Base-by-base conservation (phyloP, 2,113 vertebrate species). In the Cercocebus atys region DNA sequence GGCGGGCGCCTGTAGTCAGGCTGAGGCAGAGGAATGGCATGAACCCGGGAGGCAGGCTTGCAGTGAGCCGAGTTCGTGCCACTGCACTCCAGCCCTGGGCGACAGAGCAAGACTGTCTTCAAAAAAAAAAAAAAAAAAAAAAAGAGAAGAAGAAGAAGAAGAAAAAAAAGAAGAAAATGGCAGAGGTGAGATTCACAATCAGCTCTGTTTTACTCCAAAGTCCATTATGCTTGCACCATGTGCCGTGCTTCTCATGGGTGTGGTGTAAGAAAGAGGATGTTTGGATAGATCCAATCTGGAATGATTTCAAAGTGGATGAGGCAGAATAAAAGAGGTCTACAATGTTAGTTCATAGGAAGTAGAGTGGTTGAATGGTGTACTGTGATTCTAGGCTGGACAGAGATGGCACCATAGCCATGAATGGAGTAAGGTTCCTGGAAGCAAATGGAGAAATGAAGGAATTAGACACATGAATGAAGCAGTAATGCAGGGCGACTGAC, bases 181-280 rank as follows among this genome's bases (percentile, higher is more conserved):
- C 82, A 92, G 47, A 78, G 45, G 13, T 84, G 27, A 70, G 7
- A 27, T 66, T 90, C 13, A 79, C 10, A 32, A 59, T 90, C 20
- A 97, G 38, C n/a, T 95, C 35, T 97, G 4, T 80, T 96, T 97
- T 66, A 86, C 45, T 75, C 73, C 25, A n/a, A 40, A 59, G 45
- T 86, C 68, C 12, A 32, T 81, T 20, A 25, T 81, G 13, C 35
- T 85, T 96, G 16, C 35, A 45, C 3, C 45, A 17, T 50, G 13
- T 20, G 32, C 22, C 18, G 4, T 47, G 70, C 22, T 72, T 89
- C n/a, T 55, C 43, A 43, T 64, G 13, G 16, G 14, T 45, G 10
- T 66, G 52, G 20, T 38, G 38, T 79, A 89, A 45, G 23, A 35
- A 40, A 59, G 47, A 43, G 64, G 40, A 12, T 76, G 27, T 43